Conservation (phyloP, 1,140 invertebrate genomes). For the Hyphantria cunea region DNA sequence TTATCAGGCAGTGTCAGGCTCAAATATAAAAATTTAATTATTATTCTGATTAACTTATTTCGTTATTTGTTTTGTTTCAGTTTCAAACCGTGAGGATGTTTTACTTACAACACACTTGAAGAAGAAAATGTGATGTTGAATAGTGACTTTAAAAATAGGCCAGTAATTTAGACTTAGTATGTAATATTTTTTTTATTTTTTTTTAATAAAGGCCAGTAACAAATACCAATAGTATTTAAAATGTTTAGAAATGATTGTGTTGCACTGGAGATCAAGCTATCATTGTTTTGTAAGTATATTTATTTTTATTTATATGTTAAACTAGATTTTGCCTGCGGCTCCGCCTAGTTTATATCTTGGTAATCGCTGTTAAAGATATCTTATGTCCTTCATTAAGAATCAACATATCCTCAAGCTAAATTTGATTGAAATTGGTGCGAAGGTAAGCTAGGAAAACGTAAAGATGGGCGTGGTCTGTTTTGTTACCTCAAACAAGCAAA, state of each 20-base stretch:
- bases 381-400: too few species aligned
- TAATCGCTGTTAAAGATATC: too few species aligned
- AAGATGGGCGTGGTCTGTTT: too few species aligned
- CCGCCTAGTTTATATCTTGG: too few species aligned
- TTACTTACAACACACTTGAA: not conserved
- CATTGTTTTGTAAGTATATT: conserved; percentile 1
- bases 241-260: conserved; percentile 8
- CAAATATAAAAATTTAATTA: too few species aligned
- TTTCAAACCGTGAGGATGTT: conserved; percentile 4
- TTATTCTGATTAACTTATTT: not conserved
- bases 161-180: conserved; percentile 13
- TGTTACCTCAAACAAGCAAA: too few species aligned
- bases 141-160: conserved; percentile 12
- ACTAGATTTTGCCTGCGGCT: too few species aligned
- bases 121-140: not conserved
- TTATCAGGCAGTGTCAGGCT: too few species aligned
- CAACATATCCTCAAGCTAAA: too few species aligned
- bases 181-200: not conserved
- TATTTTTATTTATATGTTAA: too few species aligned
- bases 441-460: too few species aligned
- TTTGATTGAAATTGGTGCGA: too few species aligned
- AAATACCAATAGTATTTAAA: not conserved
- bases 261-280: not conserved
- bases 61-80: conserved; percentile 16
- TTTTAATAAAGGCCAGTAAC: conserved; percentile 16